Evolutionary conservation across 2,113 vertebrate species (phyloP), one percentile per base, ranked within the genome.

Genomic region (Ariopsis seemanni): DNA sequence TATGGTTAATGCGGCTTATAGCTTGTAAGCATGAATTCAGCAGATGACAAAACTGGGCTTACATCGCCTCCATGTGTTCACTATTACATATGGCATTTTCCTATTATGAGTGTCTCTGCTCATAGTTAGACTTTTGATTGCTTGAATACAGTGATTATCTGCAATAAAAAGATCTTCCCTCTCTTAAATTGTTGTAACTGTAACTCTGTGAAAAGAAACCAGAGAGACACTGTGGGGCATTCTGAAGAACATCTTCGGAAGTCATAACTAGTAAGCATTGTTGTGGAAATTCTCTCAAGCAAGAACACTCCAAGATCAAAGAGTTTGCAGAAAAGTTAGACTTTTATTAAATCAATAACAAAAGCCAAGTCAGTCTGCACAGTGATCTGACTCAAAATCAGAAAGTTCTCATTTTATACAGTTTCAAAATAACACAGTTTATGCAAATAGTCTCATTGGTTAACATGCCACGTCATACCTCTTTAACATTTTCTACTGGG

Each of bases 61-160:
- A 52, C 60, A 27, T 2, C 50, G 75, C 87, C 87, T 20, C 65
- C 75, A 22, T 62, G 77, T 85, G 83, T 17, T 58, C 83, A 74
- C 20, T 63, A 15, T 48, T 18, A 74, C 34, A 22, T 65, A 60
- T 20, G 34, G 30, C 57, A 63, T 2, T 42, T 50, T 58, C 27
- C 27, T 17, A 7, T 42, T n/a, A 7, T n/a, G 4, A 25, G 15
- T 42, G 20, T 75, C 72, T 50, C 42, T 74, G 18, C 7, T 74
- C 34, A 10, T 4, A 48, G 74, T 25, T 52, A 0, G 3, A 17
- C 14, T 0, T 2, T 17, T 67, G 10, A 67, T 67, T 17, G 27
- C 27, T 34, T 71, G 27, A 34, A 71, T 17, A 7, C 27, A 34
- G 27, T 71, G 27, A 65, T 65, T 25, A 63, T 63, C 7, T 34